Evolutionary conservation across 1,140 invertebrate genomes (phyloP).

Genomic region (Papilio polytes): DNA sequence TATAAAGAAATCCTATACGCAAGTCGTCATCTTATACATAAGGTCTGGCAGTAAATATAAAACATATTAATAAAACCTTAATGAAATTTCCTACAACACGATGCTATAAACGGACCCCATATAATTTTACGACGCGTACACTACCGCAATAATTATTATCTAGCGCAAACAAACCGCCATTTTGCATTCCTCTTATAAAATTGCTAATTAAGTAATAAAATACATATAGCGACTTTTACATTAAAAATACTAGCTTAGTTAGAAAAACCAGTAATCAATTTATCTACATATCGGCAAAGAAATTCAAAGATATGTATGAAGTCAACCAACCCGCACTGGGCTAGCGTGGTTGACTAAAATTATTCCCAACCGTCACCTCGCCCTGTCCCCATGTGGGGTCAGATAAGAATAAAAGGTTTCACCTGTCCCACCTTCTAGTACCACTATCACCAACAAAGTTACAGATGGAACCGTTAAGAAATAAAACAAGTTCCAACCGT

Average conservation of each 20-base stretch:
- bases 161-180: neutral
- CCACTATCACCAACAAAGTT: too few species aligned
- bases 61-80: slow-evolving; percentile 20
- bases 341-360: too few species aligned
- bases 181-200: slow-evolving; percentile 21
- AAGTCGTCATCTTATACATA: neutral
- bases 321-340: too few species aligned
- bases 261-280: too few species aligned
- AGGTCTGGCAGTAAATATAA: neutral
- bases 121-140: slow-evolving; percentile 18
- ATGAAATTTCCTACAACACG: slow-evolving; percentile 25
- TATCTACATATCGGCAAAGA: too few species aligned
- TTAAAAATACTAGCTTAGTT: neutral
- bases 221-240: neutral
- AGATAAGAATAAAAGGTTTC: too few species aligned
- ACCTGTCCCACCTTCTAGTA: too few species aligned
- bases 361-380: too few species aligned
- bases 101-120: slow-evolving; percentile 22
- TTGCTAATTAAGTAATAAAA: slow-evolving; percentile 11
- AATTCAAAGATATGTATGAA: too few species aligned
- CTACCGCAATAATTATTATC: slow-evolving; percentile 18
- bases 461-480: too few species aligned
- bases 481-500: too few species aligned
- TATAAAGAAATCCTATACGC: neutral
- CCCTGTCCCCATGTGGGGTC: too few species aligned